Evolutionary conservation across 2,113 vertebrate genomes (phyloP).

Genomic region (Salvelinus namaycush): DNA sequence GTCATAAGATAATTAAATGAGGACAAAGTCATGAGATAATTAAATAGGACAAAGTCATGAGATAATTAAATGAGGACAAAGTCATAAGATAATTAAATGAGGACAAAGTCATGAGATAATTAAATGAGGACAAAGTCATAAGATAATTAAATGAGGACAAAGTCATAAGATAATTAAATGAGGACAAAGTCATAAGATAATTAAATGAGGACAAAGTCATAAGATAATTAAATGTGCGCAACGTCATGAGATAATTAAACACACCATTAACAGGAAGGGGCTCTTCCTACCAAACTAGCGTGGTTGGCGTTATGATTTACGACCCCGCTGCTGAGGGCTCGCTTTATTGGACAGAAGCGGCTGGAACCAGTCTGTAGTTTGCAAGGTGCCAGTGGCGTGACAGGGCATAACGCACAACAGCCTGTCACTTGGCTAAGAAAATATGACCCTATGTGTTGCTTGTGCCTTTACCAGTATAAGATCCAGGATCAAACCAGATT

Average conservation of each 20-base stretch:
- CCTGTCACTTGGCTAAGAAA: conserved; percentile 11
- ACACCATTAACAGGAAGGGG: conserved; percentile 25
- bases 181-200: conserved; percentile 32
- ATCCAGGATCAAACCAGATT: background rate
- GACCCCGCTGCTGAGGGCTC: conserved; percentile 7
- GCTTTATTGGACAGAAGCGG: conserved; percentile 12
- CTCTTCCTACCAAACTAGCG: background rate
- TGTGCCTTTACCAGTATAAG: background rate
- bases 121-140: too few species aligned
- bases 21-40: conserved; percentile 31
- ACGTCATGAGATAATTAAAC: conserved; percentile 34
- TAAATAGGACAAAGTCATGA: background rate
- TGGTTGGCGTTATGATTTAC: conserved; percentile 20
- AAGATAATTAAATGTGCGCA: background rate
- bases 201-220: conserved; percentile 3
- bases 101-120: too few species aligned
- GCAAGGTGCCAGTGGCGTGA: background rate
- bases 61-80: background rate
- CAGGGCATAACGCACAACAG: background rate
- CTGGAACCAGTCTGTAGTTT: conserved; percentile 2
- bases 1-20: conserved; percentile 27
- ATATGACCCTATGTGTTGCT: conserved; percentile 5
- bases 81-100: conserved; percentile 32
- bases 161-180: too few species aligned
- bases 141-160: too few species aligned